Base-by-base conservation (phyloP, 2,888 invertebrate species). In the Acutogordius australiensis region DNA sequence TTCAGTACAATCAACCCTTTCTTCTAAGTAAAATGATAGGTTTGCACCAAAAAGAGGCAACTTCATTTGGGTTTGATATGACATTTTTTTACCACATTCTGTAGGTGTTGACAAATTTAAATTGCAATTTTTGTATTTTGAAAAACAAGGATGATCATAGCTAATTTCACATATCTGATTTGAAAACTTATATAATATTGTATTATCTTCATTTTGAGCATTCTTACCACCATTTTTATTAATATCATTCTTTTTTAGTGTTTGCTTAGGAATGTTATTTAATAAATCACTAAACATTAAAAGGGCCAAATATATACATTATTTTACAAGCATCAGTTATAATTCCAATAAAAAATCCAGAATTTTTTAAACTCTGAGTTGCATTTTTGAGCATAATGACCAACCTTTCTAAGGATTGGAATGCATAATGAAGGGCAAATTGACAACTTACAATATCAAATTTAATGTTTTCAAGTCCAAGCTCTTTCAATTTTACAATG, bases 1-100 rank as follows among this genome's bases (percentile, higher is more conserved):
- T 71, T 97, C 97, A 1, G 97, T 97, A 70, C 97, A 99, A 70
- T 99, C 81, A 1, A 99, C 94, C 2, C 88, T 88, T 44, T 84
- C 90, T 68, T 94, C 87, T 65, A 97, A 74, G 67, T 83, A 80
- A 70, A 99, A 99, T 71, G 87, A 80, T 74, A 94, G 94, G 69
- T 85, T 84, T 26, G 82, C 87, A 45, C 94, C 94, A 75, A 97
- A 97, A 26, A 94, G 51, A n/a, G 51, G 51, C 8, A 26, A 26
- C 8, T 13, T 18, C 8, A 37, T 37, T 37, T 13, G 8, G 8
- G 8, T 18, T 37, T 37, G 37, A 37, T 13, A 37, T 8, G 37
- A 37, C 18, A 13, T 37, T 18, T 37, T 37, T 8, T 37, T 18
- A 13, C 37, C 37, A 37, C 18, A 13, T 13, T 37, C 18, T 13